phyloP scores from a whole-genome alignment of 2,113 vertebrate species.

The Passerina amoena region DNA sequence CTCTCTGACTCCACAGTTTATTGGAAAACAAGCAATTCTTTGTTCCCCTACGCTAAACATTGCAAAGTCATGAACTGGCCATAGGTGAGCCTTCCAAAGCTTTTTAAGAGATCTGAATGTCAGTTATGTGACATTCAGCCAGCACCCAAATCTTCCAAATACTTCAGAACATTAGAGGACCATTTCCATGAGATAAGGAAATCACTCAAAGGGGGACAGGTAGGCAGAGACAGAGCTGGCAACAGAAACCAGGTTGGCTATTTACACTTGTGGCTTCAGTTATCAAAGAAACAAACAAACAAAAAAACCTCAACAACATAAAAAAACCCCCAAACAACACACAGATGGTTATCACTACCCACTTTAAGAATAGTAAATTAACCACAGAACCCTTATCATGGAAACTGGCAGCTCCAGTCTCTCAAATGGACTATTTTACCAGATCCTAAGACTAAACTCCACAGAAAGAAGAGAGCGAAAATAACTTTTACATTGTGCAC shows the following conservation, averaged over 20 bases:
- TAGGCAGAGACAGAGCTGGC: not conserved
- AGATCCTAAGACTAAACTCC: not conserved
- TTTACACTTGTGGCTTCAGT: not conserved
- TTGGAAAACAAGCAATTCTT: not conserved
- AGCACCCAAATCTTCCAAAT: not conserved
- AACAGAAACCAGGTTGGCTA: not conserved
- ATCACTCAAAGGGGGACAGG: not conserved
- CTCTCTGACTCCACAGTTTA: not conserved
- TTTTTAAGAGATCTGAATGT: not conserved
- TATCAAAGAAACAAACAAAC: not conserved
- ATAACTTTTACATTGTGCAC: not conserved
- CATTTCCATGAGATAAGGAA: not conserved
- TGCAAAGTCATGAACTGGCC: not conserved
- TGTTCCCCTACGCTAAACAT: not conserved
- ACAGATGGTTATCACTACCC: not conserved
- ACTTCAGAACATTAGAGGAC: not conserved
- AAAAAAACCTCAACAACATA: too few relatives aligned
- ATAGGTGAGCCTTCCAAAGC: not conserved
- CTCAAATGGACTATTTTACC: not conserved
- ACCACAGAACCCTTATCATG: slow-evolving; percentile 1
- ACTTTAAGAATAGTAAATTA: slow-evolving; percentile 30
- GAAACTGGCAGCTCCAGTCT: slow-evolving; percentile 17
- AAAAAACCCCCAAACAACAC: not conserved
- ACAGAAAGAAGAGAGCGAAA: not conserved
- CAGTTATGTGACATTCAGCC: not conserved